Evolutionary conservation across 2,888 invertebrate species (phyloP).

Genomic region (Macaria notata): DNA sequence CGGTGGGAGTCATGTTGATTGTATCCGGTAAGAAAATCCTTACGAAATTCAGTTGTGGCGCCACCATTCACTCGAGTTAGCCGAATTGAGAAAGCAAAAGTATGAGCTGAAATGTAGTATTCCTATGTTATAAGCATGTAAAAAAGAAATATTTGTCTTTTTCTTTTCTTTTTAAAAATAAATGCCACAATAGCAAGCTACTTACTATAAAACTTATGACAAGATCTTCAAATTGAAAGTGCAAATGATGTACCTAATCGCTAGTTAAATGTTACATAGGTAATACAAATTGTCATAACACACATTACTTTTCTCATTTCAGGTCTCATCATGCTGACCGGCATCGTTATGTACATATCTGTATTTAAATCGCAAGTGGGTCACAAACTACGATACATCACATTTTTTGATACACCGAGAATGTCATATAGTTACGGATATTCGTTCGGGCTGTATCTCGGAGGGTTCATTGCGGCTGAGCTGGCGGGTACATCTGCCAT

Average conservation of each 20-base stretch:
- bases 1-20: too few species aligned
- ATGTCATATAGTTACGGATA: slow-evolving; percentile 95
- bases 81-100: too few species aligned
- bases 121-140: too few species aligned
- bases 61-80: slow-evolving; percentile 88
- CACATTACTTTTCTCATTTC: slow-evolving; percentile 40
- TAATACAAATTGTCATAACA: not conserved
- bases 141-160: too few species aligned
- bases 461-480: slow-evolving; percentile 92
- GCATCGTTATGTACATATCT: slow-evolving; percentile 96
- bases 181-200: too few species aligned
- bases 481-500: slow-evolving; percentile 93
- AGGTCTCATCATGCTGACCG: slow-evolving; percentile 95
- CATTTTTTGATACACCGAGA: slow-evolving; percentile 88
- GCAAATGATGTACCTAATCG: too few species aligned
- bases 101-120: too few species aligned
- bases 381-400: slow-evolving; percentile 91
- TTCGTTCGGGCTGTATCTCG: slow-evolving; percentile 92
- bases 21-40: too few species aligned
- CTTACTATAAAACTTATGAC: too few species aligned
- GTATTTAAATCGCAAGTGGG: slow-evolving; percentile 95
- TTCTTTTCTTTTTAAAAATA: too few species aligned
- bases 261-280: too few species aligned
- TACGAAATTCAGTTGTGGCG: slow-evolving; percentile 70
- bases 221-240: too few species aligned